These are phyloP conservation scores for Protophormia terraenovae DNA, from an alignment of 2,888 invertebrate genomes.

Conservation along the genomic window DNA sequence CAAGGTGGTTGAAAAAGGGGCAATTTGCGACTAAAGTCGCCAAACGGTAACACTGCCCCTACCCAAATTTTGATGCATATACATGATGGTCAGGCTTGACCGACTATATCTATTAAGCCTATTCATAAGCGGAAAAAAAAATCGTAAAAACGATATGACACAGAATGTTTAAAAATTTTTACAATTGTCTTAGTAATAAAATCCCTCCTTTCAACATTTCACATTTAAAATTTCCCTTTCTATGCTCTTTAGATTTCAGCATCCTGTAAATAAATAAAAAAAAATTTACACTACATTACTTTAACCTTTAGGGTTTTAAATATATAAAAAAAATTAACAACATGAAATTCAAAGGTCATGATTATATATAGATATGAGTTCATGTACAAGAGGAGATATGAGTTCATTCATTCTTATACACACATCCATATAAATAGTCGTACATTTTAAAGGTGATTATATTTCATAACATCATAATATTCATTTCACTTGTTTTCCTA, in stretches of 20 bases:
- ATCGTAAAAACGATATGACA: too few relatives aligned
- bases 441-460: slow-evolving; percentile 17
- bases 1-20: too few relatives aligned
- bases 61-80: too few relatives aligned
- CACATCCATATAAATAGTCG: neutral
- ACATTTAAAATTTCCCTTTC: neutral
- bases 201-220: too few relatives aligned
- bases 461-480: neutral
- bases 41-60: too few relatives aligned
- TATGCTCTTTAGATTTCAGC: neutral
- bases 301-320: slow-evolving; percentile 5
- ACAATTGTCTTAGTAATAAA: too few relatives aligned
- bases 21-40: too few relatives aligned
- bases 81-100: too few relatives aligned
- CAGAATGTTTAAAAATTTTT: too few relatives aligned
- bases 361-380: neutral
- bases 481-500: neutral
- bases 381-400: neutral
- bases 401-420: neutral
- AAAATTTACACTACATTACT: neutral
- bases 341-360: slow-evolving; percentile 20
- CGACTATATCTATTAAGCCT: too few relatives aligned
- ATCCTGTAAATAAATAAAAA: neutral
- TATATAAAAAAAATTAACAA: neutral
- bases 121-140: too few relatives aligned